Evolutionary conservation across 2,113 vertebrate species (phyloP), one percentile per base, ranked within the genome.

Genomic region (Myrmecobius fasciatus): DNA sequence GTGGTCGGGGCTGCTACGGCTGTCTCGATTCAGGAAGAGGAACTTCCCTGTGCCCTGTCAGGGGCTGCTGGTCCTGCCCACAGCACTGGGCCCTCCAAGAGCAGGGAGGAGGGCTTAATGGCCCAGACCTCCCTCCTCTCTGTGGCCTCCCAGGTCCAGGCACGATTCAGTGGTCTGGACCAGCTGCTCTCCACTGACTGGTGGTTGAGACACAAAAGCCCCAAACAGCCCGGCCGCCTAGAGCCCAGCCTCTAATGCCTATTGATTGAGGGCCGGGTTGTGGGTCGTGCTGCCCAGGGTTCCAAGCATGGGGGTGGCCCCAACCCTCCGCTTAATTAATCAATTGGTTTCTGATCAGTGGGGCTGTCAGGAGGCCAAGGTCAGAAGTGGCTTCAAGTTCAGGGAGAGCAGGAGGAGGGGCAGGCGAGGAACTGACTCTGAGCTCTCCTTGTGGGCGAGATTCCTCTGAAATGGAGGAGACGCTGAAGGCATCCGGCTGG

Each of bases 181-280:
- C 93, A 90, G 60, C 54, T 12, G 7, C 14, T 46, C 48, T 49
- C 26, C 89, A 0, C 4, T 2, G 75, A 89, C 92, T 91, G 51
- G 75, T 53, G 93, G 94, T 52, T 83, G 46, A 95, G 95, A 95
- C 92, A 28, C 95, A 48, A 90, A 92, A 93, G 94, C 96, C 97
- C 91, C 93, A 92, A 12, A 54, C 56, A 49, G 49, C 26, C 25
- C 43, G 53, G 54, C 51, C 25, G 89, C 47, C 25, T 11, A 47
- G 89, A 89, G 43, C 89, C 89, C 47, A 28, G 89, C 89, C 47
- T 49, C 25, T 89, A 49, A 89, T 89, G 47, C 89, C 89, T 95
- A 90, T 90, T 90, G 92, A 94, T 54, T 53, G 93, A 92, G 91
- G 89, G 54, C 51, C 1, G 0, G 20, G n/a, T 12, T 17, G 0